A percentile compares a stretch with the other conserved stretches of the same genome.
phyloP scores from a whole-genome alignment of 53 echinoderm and acorn worm genomes.

The Luidia sarsii region DNA sequence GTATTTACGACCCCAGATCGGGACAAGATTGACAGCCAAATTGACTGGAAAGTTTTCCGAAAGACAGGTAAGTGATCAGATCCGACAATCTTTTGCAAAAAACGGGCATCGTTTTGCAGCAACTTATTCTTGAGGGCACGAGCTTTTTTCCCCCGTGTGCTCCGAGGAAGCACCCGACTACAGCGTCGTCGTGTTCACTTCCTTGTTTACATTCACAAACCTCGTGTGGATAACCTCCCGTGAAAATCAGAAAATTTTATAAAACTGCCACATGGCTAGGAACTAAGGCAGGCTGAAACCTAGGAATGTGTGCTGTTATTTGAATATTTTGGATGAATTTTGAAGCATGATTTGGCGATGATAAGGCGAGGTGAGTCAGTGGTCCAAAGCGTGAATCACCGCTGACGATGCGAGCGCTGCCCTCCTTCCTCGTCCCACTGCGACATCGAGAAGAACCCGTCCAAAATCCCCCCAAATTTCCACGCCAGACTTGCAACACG shows the following conservation, averaged over 20 bases:
- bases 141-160: neutral
- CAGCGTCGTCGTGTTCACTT: slow-evolving; percentile 19
- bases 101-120: slow-evolving; percentile 9
- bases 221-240: neutral
- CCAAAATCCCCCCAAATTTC: neutral
- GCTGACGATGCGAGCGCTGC: neutral
- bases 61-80: slow-evolving; percentile 51
- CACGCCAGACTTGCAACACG: too few species aligned
- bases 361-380: slow-evolving; percentile 25
- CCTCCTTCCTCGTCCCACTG: neutral
- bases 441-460: neutral
- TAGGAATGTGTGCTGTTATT: neutral
- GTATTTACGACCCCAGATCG: slow-evolving; percentile 55
- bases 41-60: slow-evolving; percentile 29
- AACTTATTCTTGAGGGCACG: slow-evolving; percentile 43
- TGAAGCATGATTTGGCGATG: neutral
- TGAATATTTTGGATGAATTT: neutral
- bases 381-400: neutral
- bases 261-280: too few species aligned
- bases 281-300: too few species aligned
- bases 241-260: too few species aligned
- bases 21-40: slow-evolving; percentile 28
- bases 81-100: neutral
- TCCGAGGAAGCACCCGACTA: slow-evolving; percentile 30
- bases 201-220: slow-evolving; percentile 51